A percentile compares a stretch with the other conserved stretches of the same genome.
phyloP scores from a whole-genome alignment of 2,797 vertebrate genomes.

The Cyprinodon diabolis region DNA sequence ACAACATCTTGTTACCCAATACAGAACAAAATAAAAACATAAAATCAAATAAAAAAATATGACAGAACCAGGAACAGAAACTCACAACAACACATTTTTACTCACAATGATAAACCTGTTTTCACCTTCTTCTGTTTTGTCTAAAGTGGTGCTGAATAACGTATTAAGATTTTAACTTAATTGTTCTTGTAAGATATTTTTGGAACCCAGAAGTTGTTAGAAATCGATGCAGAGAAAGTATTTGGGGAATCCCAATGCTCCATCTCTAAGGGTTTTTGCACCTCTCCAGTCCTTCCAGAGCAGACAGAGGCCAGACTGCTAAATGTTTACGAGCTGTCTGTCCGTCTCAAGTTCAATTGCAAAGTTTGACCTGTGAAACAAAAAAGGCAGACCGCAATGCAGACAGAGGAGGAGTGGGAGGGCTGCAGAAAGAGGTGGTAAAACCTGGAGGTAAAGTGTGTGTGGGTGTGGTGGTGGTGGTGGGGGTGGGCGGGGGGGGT shows the following conservation, averaged over 20 bases:
- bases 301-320: conserved; percentile 84
- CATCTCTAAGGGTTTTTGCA: conserved; percentile 41
- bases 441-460: conserved; percentile 29
- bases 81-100: background rate
- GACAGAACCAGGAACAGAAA: too few relatives aligned
- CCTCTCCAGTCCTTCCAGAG: conserved; percentile 47
- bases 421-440: conserved; percentile 31
- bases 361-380: conserved; percentile 77
- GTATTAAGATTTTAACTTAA: background rate
- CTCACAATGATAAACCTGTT: background rate
- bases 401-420: conserved; percentile 56
- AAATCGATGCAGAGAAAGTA: conserved; percentile 16
- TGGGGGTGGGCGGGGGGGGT: conserved; percentile 19
- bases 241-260: conserved; percentile 26
- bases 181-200: background rate
- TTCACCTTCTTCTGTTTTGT: background rate
- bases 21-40: too few relatives aligned
- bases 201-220: background rate
- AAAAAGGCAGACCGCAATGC: conserved; percentile 77
- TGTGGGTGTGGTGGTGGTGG: conserved; percentile 18
- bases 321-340: conserved; percentile 84
- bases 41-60: too few relatives aligned
- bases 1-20: too few relatives aligned
- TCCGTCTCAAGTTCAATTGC: conserved; percentile 87
- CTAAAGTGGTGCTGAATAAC: background rate